These are phyloP conservation scores for Melanotus villosus DNA, from an alignment of 2,888 invertebrate genomes.

Conservation along the genomic window DNA sequence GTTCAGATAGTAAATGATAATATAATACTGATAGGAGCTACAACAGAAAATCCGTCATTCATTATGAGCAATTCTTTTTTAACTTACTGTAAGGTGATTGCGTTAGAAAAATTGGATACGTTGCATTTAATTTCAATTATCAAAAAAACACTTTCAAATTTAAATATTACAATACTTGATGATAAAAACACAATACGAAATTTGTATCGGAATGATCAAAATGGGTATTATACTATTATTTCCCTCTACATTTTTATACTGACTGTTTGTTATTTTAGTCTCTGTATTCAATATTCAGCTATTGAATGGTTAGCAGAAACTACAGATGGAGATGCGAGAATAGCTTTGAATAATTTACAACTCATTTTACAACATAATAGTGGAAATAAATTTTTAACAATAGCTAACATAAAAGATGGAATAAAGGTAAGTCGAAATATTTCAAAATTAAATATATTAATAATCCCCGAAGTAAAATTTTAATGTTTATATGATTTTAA, in stretches of 20 bases:
- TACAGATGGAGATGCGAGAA: conserved; percentile 87
- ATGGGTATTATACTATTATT: no score
- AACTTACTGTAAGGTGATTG: conserved; percentile 83
- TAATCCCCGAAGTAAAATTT: no score
- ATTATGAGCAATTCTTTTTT: conserved; percentile 84
- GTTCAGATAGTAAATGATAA: conserved; percentile 86
- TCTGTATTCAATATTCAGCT: conserved; percentile 73
- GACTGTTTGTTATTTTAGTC: conserved; percentile 41
- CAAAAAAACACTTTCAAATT: conserved; percentile 70
- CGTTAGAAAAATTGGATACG: conserved; percentile 78
- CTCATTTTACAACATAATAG: conserved; percentile 75
- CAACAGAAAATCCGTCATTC: conserved; percentile 92
- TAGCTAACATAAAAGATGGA: conserved; percentile 80
- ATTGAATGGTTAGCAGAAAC: conserved; percentile 81
- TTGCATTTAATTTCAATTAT: conserved; percentile 76
- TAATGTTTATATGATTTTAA: no score
- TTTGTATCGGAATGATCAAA: no score
- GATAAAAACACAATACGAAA: conserved; percentile 7
- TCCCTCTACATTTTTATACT: no score
- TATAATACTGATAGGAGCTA: conserved; percentile 84
- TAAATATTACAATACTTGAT: conserved; percentile 63
- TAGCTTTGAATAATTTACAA: conserved; percentile 83
- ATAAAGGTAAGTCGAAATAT: conserved; percentile 77
- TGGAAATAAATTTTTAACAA: conserved; percentile 69
- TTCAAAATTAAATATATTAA: no score